Percentiles rank a stretch among this genome's conserved stretches.
These are phyloP conservation scores for Falco peregrinus DNA, from an alignment of 2,797 vertebrate species.

Conservation along the genomic window DNA sequence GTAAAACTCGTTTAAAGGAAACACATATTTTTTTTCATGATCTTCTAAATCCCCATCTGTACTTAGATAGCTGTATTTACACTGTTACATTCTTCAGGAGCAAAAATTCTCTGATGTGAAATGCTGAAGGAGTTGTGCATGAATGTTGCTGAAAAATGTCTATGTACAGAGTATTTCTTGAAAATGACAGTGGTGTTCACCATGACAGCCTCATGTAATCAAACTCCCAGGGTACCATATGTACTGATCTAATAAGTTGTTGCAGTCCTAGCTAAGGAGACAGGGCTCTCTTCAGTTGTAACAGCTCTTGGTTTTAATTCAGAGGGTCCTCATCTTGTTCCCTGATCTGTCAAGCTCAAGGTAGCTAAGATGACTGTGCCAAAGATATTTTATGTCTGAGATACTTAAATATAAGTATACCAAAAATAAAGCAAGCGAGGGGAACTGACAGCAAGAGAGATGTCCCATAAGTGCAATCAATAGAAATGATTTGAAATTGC, in stretches of 20 bases:
- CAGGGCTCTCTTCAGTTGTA: background rate
- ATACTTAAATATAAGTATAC: background rate
- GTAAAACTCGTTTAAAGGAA: constrained; percentile 50
- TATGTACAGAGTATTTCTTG: background rate
- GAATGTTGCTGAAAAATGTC: background rate
- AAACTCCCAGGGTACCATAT: background rate
- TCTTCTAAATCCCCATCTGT: constrained; percentile 40
- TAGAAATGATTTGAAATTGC: background rate
- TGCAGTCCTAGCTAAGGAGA: background rate
- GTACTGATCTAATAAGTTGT: background rate
- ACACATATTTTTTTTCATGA: constrained; percentile 7
- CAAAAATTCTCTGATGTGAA: constrained; percentile 18
- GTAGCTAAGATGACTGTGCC: background rate
- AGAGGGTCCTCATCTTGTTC: background rate
- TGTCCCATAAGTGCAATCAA: background rate
- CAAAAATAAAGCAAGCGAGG: background rate
- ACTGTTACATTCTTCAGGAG: constrained; percentile 14
- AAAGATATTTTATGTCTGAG: background rate
- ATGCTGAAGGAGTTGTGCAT: background rate
- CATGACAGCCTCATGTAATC: background rate
- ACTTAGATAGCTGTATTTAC: constrained; percentile 31
- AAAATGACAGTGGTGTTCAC: constrained; percentile 7
- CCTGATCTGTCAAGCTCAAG: background rate
- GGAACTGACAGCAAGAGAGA: background rate
- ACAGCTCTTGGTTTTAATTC: background rate